Evolutionary conservation across 2,888 invertebrate species (phyloP).

Genomic region (Cremastinae sp.): DNA sequence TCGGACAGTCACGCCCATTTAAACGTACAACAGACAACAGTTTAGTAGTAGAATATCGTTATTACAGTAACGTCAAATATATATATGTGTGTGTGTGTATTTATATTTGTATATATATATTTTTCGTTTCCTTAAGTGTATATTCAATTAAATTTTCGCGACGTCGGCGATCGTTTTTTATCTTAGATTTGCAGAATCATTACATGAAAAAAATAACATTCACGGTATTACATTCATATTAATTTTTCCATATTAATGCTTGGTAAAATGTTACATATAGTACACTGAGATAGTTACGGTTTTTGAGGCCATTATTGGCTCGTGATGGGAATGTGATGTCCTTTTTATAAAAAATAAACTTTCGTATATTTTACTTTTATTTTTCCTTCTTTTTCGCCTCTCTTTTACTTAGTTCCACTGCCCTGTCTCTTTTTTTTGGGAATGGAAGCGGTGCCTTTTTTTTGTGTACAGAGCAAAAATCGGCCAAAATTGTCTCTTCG

Average conservation of each 20-base stretch:
- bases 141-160: conserved; percentile 68
- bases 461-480: conserved; percentile 20
- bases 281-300: conserved; percentile 75
- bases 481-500: conserved; percentile 16
- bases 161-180: conserved; percentile 65
- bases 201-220: conserved; percentile 76
- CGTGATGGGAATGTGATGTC: conserved; percentile 74
- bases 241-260: conserved; percentile 70
- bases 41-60: conserved; percentile 78
- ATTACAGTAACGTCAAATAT: conserved; percentile 78
- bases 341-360: conserved; percentile 74
- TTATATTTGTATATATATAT: conserved; percentile 60
- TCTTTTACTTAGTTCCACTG: conserved; percentile 46
- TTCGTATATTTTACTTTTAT: conserved; percentile 67
- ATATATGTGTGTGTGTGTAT: conserved; percentile 62
- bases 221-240: conserved; percentile 74
- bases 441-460: conserved; percentile 38
- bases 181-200: conserved; percentile 69
- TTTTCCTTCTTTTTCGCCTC: conserved; percentile 64
- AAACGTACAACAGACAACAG: conserved; percentile 79
- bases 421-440: conserved; percentile 20
- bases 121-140: conserved; percentile 66
- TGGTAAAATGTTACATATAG: conserved; percentile 71
- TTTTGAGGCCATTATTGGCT: conserved; percentile 72
- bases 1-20: conserved; percentile 64